These are phyloP conservation scores for Leptodactylus fuscus DNA, from an alignment of 2,113 vertebrate genomes.

Conservation along the genomic window DNA sequence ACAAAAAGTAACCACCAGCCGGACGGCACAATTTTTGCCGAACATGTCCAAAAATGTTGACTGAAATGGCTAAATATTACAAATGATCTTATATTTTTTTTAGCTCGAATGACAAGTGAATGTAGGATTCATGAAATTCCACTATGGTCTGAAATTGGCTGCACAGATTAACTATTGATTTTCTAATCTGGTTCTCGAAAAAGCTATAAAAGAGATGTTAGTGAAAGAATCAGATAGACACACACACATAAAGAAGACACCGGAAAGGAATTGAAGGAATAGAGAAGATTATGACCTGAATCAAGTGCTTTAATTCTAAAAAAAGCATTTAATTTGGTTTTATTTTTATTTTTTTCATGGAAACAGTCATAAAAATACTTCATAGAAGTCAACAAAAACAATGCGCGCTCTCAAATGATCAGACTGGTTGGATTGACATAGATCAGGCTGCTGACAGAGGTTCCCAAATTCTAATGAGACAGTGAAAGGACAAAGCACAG, in stretches of 20 bases:
- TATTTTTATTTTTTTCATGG: conserved; percentile 76
- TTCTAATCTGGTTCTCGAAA: neutral
- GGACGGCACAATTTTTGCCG: neutral
- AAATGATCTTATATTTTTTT: too few species aligned
- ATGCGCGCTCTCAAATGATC: conserved; percentile 62
- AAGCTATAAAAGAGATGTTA: neutral
- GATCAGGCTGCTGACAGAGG: conserved; percentile 65
- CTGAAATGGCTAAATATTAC: too few species aligned
- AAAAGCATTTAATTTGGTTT: conserved; percentile 68
- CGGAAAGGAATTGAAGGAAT: conserved; percentile 44
- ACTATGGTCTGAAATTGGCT: neutral
- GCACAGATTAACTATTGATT: neutral
- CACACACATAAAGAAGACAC: conserved; percentile 47
- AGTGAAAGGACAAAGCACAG: conserved; percentile 60
- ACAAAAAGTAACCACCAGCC: neutral
- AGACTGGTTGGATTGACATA: conserved; percentile 67
- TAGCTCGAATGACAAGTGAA: neutral
- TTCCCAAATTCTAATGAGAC: conserved; percentile 64
- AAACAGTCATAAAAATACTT: conserved; percentile 82
- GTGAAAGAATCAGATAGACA: conserved; percentile 24
- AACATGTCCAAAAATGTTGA: neutral
- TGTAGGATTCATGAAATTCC: neutral
- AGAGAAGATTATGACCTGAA: conserved; percentile 63
- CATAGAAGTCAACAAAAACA: conserved; percentile 80
- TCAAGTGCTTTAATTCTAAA: conserved; percentile 66